These are phyloP conservation scores for Todiramphus chloris DNA, from an alignment of 2,113 vertebrate species.

Conservation along the genomic window DNA sequence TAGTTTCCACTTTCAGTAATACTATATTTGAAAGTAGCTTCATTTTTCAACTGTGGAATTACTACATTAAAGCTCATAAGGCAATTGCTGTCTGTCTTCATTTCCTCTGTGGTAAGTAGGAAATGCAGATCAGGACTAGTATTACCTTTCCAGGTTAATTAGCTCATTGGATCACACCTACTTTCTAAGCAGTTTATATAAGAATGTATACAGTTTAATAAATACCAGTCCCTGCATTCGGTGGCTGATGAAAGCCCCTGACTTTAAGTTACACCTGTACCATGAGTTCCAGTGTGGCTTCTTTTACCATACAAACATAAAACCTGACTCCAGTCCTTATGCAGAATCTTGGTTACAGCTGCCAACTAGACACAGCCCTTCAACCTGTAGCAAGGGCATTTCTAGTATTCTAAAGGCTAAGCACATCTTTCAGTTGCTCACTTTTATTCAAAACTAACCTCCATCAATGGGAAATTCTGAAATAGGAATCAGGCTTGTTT, in stretches of 20 bases:
- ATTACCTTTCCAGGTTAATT: not conserved
- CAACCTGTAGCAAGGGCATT: not conserved
- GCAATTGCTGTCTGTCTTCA: not conserved
- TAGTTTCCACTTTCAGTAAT: not conserved
- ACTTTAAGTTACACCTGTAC: not conserved
- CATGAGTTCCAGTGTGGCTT: not conserved
- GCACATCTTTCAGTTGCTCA: not conserved
- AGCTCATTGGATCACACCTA: not conserved
- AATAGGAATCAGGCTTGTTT: not conserved
- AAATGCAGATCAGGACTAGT: not conserved
- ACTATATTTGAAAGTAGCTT: slow-evolving; percentile 16
- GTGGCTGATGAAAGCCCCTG: not conserved
- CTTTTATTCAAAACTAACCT: not conserved
- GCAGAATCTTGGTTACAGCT: not conserved
- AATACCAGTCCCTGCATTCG: not conserved
- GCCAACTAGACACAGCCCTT: not conserved
- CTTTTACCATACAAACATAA: not conserved
- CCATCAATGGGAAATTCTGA: not conserved
- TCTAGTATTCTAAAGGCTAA: not conserved
- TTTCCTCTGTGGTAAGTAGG: not conserved
- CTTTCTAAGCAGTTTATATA: not conserved
- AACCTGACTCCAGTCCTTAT: not conserved
- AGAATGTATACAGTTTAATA: not conserved
- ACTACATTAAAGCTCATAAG: not conserved
- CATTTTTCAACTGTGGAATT: not conserved